Base-by-base conservation (phyloP, 1,140 invertebrate genomes). In the Tribolium castaneum region DNA sequence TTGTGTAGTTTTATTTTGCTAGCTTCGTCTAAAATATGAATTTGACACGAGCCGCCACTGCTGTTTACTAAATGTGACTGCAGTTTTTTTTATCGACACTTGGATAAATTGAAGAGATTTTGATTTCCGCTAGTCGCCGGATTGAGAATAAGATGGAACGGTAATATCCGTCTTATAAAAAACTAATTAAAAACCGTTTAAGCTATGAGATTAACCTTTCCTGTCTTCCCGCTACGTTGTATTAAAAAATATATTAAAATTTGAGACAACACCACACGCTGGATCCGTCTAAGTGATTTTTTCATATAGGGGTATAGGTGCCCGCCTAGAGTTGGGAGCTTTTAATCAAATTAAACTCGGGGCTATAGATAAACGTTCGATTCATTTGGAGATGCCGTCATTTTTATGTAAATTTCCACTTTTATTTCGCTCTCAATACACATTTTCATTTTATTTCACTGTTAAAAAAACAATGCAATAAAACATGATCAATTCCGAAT, bases 101-200 rank as follows among this genome's bases (percentile, higher is more conserved):
- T 35, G 25, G 19, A 66, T 19, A 66, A 66, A 66, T 35, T 66
- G n/a, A 66, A 66, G 59, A 66, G 30, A 66, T 66, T 66, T 35
- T 66, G 25, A 66, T 66, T 35, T 14, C 7, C 16, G 14, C 34
- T 35, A 13, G 59, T 5, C 51, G 12, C 25, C 35, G 5, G 5
- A 35, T 25, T 14, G 51, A 66, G 9, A 66, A 66, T 59, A 22
- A 22, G 54, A 22, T 59, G 19, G 54, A 59, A 39, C 59, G 12
- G n/a, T 66, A 66, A 66, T 66, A 35, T 66, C 59, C 59, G 59
- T 35, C 30, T 13, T 66, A n/a, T 66, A 35, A 66, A 62, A 62
- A 66, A 66, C 30, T 66, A 66, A 66, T 66, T 66, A 66, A 66
- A 34, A 66, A 66, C 30, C 13, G 30, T 66, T 66, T 66, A 35